phyloP scores from a whole-genome alignment of 2,888 invertebrate species.

The Frankliniella fusca region DNA sequence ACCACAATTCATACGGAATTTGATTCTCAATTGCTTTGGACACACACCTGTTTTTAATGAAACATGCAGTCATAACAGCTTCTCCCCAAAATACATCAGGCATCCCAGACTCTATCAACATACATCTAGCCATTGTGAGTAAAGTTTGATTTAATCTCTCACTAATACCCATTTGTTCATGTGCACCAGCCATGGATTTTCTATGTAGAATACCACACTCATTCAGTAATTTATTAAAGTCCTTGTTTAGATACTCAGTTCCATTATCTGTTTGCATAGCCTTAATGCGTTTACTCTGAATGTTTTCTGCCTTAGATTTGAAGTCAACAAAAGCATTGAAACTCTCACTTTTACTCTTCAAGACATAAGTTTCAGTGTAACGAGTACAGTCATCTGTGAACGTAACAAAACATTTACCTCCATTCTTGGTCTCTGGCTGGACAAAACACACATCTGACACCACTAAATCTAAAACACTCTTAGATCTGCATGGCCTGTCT shows the following conservation, averaged over 20 bases:
- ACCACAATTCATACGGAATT: not conserved
- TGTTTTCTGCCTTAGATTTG: not conserved
- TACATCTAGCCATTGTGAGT: not conserved
- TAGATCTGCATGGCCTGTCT: too few species aligned
- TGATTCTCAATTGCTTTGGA: not conserved
- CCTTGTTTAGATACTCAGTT: conserved; percentile 33
- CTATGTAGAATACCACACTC: conserved; percentile 1
- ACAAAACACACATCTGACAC: too few species aligned
- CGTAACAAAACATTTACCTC: too few species aligned
- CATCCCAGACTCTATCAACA: not conserved
- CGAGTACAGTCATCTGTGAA: not conserved
- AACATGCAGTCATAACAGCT: not conserved
- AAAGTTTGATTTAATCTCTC: conserved; percentile 15
- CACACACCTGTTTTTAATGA: not conserved
- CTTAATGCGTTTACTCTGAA: conserved; percentile 3
- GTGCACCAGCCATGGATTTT: conserved; percentile 4
- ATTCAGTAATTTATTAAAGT: not conserved
- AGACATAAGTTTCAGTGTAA: not conserved
- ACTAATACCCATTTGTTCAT: not conserved
- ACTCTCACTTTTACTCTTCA: conserved; percentile 8
- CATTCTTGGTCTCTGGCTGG: too few species aligned
- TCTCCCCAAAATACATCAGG: not conserved
- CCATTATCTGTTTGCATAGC: conserved; percentile 35
- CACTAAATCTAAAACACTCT: too few species aligned
- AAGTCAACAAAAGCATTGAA: conserved; percentile 10